Percentiles rank a stretch among this genome's conserved stretches.
Evolutionary conservation across 37 sponge, comb jelly and placozoan species (phyloP).

Genomic region (Chondrosia reniformis): DNA sequence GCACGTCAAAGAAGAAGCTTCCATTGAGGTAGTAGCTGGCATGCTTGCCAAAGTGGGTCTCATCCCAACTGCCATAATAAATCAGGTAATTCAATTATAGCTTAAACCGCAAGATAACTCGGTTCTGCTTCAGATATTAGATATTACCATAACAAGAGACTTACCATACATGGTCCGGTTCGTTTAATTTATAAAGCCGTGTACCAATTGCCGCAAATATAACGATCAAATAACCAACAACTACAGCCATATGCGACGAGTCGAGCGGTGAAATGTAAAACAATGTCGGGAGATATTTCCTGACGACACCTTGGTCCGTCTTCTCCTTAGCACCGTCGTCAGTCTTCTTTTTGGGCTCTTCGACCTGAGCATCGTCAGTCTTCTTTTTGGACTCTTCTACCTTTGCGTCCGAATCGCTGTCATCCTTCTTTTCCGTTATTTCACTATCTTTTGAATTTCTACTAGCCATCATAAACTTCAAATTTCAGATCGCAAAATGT

Average conservation of each 20-base stretch:
- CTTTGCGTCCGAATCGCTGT: too few relatives aligned
- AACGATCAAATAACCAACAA: slow-evolving; percentile 43
- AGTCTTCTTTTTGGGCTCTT: too few relatives aligned
- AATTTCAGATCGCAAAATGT: too few relatives aligned
- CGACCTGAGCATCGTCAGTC: too few relatives aligned
- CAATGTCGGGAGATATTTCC: neutral
- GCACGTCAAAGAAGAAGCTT: slow-evolving; percentile 93
- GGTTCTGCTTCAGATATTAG: neutral
- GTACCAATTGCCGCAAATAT: slow-evolving; percentile 46
- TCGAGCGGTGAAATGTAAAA: slow-evolving; percentile 48
- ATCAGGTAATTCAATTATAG: neutral
- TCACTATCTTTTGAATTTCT: too few relatives aligned
- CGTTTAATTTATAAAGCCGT: slow-evolving; percentile 65
- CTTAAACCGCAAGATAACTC: too few relatives aligned
- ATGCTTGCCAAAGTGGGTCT: slow-evolving; percentile 98
- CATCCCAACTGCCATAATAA: slow-evolving; percentile 85
- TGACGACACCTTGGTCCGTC: too few relatives aligned
- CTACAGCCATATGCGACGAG: slow-evolving; percentile 22
- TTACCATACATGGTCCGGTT: slow-evolving; percentile 85
- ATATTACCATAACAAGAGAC: neutral
- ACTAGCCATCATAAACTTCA: too few relatives aligned
- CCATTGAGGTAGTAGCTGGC: slow-evolving; percentile 95
- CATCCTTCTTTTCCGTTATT: too few relatives aligned
- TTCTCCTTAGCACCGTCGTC: too few relatives aligned
- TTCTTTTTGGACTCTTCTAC: too few relatives aligned